A percentile compares a stretch with the other conserved stretches of the same genome.
Evolutionary conservation across 2,113 vertebrate species (phyloP).

Genomic region (Mustela nigripes): DNA sequence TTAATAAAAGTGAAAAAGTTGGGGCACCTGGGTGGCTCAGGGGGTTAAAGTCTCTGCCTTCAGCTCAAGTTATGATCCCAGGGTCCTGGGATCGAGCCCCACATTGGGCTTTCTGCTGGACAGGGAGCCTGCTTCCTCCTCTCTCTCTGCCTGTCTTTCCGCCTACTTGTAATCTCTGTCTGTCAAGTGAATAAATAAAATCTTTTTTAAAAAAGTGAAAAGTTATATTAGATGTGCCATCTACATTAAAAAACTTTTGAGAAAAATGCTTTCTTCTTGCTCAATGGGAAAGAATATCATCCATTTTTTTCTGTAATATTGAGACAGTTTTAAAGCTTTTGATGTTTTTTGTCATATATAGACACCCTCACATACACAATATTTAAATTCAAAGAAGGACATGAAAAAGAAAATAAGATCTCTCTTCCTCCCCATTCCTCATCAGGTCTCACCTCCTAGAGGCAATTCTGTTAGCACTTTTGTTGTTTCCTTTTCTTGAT

Average conservation of each 20-base stretch:
- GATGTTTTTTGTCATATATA: not conserved
- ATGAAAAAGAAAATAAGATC: not conserved
- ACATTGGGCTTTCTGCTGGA: no score
- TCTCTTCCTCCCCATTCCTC: slow-evolving; percentile 2
- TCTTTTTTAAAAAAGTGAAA: not conserved
- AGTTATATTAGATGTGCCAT: not conserved
- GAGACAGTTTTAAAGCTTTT: not conserved
- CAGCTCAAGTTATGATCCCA: no score
- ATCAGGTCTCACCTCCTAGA: not conserved
- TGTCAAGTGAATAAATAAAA: no score
- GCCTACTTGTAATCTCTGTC: no score
- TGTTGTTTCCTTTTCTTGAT: not conserved
- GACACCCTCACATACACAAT: not conserved
- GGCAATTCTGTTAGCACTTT: not conserved
- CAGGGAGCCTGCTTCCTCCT: no score
- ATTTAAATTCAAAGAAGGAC: slow-evolving; percentile 7
- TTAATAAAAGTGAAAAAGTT: not conserved
- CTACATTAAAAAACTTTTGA: not conserved
- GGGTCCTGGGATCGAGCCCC: no score
- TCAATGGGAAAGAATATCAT: not conserved
- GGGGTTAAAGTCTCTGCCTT: no score
- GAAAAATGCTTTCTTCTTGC: slow-evolving; percentile 34
- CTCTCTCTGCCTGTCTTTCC: no score
- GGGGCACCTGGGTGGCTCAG: no score
- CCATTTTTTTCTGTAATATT: not conserved